phyloP scores from a whole-genome alignment of 2,797 vertebrate species.

The Loriculus beryllinus region DNA sequence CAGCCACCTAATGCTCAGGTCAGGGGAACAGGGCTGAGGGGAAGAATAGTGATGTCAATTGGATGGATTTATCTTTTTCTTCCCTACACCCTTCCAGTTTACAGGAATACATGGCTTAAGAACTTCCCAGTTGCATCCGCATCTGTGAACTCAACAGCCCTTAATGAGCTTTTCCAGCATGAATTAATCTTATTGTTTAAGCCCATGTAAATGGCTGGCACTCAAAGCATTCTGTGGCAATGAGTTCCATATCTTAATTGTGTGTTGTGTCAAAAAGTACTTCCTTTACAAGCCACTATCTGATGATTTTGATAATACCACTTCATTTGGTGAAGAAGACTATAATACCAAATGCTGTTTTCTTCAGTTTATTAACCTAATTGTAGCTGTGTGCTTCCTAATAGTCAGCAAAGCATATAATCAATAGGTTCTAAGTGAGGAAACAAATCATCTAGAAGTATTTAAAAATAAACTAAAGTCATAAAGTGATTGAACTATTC shows the following conservation, averaged over 20 bases:
- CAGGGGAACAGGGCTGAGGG: fast-evolving
- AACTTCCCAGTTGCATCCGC: neutral
- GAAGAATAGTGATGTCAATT: neutral
- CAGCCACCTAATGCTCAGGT: neutral
- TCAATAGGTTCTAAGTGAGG: neutral
- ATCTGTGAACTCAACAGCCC: neutral
- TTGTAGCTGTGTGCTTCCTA: neutral
- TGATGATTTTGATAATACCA: conserved; percentile 29
- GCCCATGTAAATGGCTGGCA: conserved; percentile 5
- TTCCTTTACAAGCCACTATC: conserved; percentile 27
- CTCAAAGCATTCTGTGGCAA: conserved; percentile 12
- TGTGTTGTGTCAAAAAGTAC: neutral
- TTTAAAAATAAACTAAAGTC: neutral
- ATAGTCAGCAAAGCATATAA: neutral
- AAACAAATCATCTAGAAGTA: neutral
- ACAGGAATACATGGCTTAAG: neutral
- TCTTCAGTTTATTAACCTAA: conserved; percentile 4
- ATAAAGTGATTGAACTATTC: neutral
- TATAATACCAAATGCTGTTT: neutral
- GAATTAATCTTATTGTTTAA: conserved; percentile 19
- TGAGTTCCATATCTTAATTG: conserved; percentile 19
- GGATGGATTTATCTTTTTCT: neutral
- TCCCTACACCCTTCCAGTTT: neutral
- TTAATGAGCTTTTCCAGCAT: conserved; percentile 37
- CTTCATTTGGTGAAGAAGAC: neutral